Percentiles rank a stretch among this genome's conserved stretches.
phyloP scores from a whole-genome alignment of 2,113 vertebrate genomes.

The Mungos mungo region DNA sequence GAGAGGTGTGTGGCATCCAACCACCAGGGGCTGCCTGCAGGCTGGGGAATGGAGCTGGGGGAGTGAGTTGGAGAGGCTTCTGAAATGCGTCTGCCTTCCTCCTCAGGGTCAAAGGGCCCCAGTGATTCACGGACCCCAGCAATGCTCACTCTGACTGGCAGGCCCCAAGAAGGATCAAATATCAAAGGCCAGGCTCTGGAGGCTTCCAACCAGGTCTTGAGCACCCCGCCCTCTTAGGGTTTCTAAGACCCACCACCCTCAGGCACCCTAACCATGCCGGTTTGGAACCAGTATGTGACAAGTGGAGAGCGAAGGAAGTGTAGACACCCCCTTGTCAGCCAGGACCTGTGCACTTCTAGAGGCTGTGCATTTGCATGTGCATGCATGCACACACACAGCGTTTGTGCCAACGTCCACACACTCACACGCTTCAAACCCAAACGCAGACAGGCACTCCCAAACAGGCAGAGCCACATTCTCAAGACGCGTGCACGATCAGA shows the following conservation, averaged over 20 bases:
- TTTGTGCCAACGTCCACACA: background rate
- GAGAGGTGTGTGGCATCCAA: background rate
- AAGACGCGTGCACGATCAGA: background rate
- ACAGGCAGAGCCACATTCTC: background rate
- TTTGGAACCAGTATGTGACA: conserved; percentile 67
- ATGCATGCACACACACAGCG: background rate
- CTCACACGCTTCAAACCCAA: background rate
- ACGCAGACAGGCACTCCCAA: background rate
- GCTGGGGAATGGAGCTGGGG: background rate
- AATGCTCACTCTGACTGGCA: background rate
- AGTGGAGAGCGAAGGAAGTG: conserved; percentile 73
- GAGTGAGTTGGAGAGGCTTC: background rate
- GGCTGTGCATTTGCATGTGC: background rate
- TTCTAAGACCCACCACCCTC: conserved; percentile 47
- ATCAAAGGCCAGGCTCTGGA: conserved; percentile 79
- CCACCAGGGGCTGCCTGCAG: background rate
- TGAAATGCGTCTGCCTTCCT: background rate
- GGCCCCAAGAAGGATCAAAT: conserved; percentile 65
- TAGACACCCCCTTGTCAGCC: conserved; percentile 32
- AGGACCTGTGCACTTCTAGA: conserved; percentile 75
- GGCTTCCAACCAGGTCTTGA: conserved; percentile 53
- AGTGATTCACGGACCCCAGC: background rate
- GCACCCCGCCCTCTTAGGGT: conserved; percentile 63
- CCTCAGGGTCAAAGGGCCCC: background rate
- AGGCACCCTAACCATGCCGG: background rate